phyloP scores from a whole-genome alignment of 1,140 invertebrate species.

The Bactericera cockerelli region DNA sequence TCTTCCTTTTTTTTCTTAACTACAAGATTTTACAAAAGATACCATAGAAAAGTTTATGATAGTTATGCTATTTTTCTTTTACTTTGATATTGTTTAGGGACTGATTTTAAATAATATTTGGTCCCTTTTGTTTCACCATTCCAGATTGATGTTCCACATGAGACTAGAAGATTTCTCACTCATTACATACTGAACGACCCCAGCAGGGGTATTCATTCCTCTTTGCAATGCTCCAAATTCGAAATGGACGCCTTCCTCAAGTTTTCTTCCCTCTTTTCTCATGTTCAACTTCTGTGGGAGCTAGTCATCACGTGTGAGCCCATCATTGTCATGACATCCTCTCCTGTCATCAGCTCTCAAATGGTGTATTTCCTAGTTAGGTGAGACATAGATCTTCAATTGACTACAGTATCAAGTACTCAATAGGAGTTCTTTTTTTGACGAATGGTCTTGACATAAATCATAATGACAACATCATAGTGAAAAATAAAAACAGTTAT shows the following conservation, averaged over 20 bases:
- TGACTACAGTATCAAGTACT: too few species aligned
- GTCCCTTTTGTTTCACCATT: constrained; percentile 24
- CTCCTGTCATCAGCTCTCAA: constrained; percentile 76
- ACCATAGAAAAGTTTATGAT: too few species aligned
- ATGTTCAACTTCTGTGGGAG: constrained; percentile 95
- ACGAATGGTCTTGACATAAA: too few species aligned
- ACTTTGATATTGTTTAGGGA: too few species aligned
- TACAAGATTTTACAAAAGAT: too few species aligned
- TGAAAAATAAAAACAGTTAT: too few species aligned
- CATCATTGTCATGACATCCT: constrained; percentile 87
- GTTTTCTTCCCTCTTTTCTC: constrained; percentile 64
- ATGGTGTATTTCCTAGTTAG: constrained; percentile 86
- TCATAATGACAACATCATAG: too few species aligned
- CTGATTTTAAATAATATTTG: too few species aligned
- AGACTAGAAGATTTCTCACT: constrained; percentile 21
- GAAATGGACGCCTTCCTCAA: constrained; percentile 76
- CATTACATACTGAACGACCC: neutral
- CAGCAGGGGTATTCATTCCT: constrained; percentile 16
- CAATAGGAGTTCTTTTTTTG: too few species aligned
- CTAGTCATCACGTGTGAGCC: constrained; percentile 85
- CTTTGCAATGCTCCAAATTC: constrained; percentile 49
- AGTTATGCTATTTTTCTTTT: too few species aligned
- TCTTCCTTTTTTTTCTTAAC: too few species aligned
- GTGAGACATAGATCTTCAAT: constrained; percentile 40
- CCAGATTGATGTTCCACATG: constrained; percentile 41